Conservation (phyloP, 2,888 invertebrate species). For the Helicoverpa assulta region DNA sequence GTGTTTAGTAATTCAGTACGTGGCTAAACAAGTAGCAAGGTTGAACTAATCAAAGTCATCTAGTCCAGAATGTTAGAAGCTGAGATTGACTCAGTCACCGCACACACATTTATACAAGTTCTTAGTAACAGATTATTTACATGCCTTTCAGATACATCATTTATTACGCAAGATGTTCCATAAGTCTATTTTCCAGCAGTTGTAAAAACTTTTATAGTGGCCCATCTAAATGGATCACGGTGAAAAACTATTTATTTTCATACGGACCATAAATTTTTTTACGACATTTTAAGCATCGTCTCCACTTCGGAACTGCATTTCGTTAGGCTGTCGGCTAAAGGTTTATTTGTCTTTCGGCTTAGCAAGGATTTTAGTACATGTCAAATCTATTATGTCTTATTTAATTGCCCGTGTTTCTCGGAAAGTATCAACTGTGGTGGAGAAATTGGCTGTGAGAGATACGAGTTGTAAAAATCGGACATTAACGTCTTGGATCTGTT, state of each 20-base stretch:
- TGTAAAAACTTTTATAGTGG: conserved; percentile 84
- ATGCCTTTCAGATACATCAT: conserved; percentile 36
- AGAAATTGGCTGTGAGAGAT: conserved; percentile 67
- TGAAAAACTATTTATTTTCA: conserved; percentile 87
- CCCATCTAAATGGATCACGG: conserved; percentile 80
- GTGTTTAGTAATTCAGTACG: conserved; percentile 47
- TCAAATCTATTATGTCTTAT: conserved; percentile 64
- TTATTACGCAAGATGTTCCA: conserved; percentile 67
- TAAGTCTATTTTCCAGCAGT: conserved; percentile 78
- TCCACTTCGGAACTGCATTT: conserved; percentile 72
- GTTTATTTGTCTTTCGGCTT: conserved; percentile 61
- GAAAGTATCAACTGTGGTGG: conserved; percentile 79
- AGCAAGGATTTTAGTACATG: conserved; percentile 62
- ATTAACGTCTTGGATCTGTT: conserved; percentile 70
- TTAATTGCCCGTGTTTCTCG: conserved; percentile 67
- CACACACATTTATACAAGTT: conserved; percentile 4
- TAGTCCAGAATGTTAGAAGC: conserved; percentile 44
- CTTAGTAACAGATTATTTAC: conserved; percentile 31
- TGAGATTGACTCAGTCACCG: conserved; percentile 51
- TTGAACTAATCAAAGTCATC: conserved; percentile 54
- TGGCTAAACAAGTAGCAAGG: conserved; percentile 58
- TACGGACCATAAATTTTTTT: conserved; percentile 84
- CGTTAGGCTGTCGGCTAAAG: conserved; percentile 50
- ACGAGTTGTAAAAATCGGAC: conserved; percentile 72
- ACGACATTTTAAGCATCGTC: conserved; percentile 86